phyloP scores from a whole-genome alignment of 1,140 invertebrate species.

The Muscidifurax raptorellus region DNA sequence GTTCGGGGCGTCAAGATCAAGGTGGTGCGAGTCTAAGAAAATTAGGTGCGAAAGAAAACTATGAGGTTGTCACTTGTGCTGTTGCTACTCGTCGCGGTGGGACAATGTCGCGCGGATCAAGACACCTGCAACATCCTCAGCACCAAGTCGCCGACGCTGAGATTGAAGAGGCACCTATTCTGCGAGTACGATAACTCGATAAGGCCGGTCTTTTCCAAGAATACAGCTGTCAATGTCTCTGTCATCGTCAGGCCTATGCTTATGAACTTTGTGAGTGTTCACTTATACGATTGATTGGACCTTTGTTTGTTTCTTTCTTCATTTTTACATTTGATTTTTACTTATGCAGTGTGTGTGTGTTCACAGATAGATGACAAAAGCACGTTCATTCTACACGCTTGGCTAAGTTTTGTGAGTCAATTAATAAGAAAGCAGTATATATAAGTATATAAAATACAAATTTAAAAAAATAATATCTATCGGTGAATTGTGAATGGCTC shows the following conservation, averaged over 20 bases:
- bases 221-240: conserved; percentile 69
- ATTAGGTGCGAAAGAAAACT: background rate
- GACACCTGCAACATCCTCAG: conserved; percentile 60
- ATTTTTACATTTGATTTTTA: background rate
- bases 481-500: background rate
- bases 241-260: conserved; percentile 74
- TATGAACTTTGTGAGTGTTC: conserved; percentile 75
- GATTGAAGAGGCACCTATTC: conserved; percentile 73
- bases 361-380: conserved; percentile 50
- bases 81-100: background rate
- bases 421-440: no score
- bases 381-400: conserved; percentile 62
- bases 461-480: background rate
- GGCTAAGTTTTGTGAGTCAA: conserved; percentile 66
- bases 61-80: background rate
- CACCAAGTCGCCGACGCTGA: conserved; percentile 52
- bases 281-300: background rate
- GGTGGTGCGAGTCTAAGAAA: background rate
- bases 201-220: conserved; percentile 69
- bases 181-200: conserved; percentile 75
- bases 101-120: background rate
- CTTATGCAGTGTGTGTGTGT: background rate
- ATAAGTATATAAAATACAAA: no score
- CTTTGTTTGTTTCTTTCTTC: background rate
- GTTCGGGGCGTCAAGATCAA: background rate